Evolutionary conservation across 2,797 vertebrate species (phyloP), one percentile per base, ranked within the genome.

Genomic region (Myripristis jacobus): DNA sequence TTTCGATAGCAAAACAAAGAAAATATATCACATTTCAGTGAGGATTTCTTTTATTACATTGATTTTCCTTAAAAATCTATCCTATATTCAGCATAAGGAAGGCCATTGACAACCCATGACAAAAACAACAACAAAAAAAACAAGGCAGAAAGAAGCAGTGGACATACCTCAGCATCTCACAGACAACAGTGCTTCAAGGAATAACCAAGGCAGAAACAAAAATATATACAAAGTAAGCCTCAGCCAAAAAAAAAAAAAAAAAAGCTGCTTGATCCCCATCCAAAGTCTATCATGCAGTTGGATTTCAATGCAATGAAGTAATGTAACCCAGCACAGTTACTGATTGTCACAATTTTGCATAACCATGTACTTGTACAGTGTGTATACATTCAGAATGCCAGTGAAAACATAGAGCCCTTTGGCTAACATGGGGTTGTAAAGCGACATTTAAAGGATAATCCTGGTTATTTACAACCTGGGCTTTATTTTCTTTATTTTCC

Each of bases 61-160:
- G 91, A 90, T 82, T 87, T 89, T 92, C 89, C 78, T 88, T 89
- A 84, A 85, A 91, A 92, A 89, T 90, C 88, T 88, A 90, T 43
- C 90, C 85, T 92, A 93, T 81, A 69, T 89, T 91, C 84, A 91
- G 90, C 84, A 91, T 87, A 85, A 66, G 56, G 81, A 75, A 83
- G 56, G 84, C 69, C 66, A 78, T 8, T 52, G 75, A 88, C 83
- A 91, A 88, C 87, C 88, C 76, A 79, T 78, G 74, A 86, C 50
- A 84, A 81, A 24, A 74, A 43, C 85, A 85, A 84, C 75, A 90
- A 87, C 66, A 72, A 79, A 92, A 87, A 36, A 76, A 65, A 57
- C 63, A 55, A 46, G 66, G 15, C 58, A 52, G 41, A 80, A 47
- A 51, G 44, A 59, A 70, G 85, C 81, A 82, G 84, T 77, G 79